Evolutionary conservation across 2,888 invertebrate genomes (phyloP), one percentile per base, ranked within the genome.

Genomic region (Galerucella calmariensis): DNA sequence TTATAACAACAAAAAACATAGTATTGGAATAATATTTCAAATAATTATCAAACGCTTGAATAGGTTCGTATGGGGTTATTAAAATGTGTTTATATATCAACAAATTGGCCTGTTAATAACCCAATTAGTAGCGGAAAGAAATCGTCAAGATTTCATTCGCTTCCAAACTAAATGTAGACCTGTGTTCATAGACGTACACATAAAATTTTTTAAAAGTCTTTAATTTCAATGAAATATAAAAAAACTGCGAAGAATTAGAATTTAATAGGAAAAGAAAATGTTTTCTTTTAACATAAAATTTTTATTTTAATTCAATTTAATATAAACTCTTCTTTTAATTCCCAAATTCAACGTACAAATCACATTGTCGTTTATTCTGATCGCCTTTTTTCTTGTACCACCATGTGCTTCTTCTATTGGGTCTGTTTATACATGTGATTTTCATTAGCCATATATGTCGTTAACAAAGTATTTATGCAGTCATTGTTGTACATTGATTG

Each of bases 341-440:
- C 8, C 8, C 1, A 5, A 35, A 8, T 35, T 35, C 35, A 35
- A 35, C 35, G 35, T 35, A 35, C 35, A 35, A 35, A 35, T 35
- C 35, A 5, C 48, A 12, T 12, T 12, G 48, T 48, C 48, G 14
- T 12, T 46, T 48, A 4, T 11, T 12, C 11, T 48, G 8, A 2
- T 56, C 10, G 8, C 10, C 6, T 16, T 20, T 56, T 56, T 56
- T 20, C 1, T 16, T 5, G 56, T 20, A 56, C 56, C 56, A 6
- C 56, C 16, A 56, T 56, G 56, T 51, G 56, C 16, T 56, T 56
- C 56, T 62, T 62, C 41, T 62, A 62, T 62, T 35, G 27, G 62
- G 41, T 41, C 41, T 62, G 62, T 62, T 62, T 62, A 35, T 41
- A 62, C 62, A 62, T 62, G n/a, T 62, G 62, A 41, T 62, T 62